A percentile compares a stretch with the other conserved stretches of the same genome.
Evolutionary conservation across 2,888 invertebrate species (phyloP).

Genomic region (Labia minor): DNA sequence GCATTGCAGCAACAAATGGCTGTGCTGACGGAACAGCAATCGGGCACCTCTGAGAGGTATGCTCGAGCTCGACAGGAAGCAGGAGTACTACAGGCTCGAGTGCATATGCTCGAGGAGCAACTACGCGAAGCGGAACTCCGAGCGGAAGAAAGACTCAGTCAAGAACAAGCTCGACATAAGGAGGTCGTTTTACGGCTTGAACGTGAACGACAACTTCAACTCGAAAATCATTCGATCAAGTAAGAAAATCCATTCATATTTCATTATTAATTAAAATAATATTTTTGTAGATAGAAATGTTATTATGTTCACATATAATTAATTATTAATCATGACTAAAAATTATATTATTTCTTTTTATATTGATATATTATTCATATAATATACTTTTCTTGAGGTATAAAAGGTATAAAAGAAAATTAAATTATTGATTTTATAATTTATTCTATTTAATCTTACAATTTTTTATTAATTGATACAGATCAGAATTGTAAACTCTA

Average conservation of each 20-base stretch:
- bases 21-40: constrained; percentile 76
- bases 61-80: constrained; percentile 85
- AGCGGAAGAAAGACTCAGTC: constrained; percentile 60
- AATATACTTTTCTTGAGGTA: too few species aligned
- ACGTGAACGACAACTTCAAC: constrained; percentile 66
- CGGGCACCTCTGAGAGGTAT: constrained; percentile 77
- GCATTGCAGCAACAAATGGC: constrained; percentile 86
- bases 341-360: too few species aligned
- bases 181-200: constrained; percentile 74
- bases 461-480: too few species aligned
- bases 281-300: too few species aligned
- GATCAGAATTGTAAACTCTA: too few species aligned
- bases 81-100: constrained; percentile 77
- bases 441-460: too few species aligned
- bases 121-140: constrained; percentile 68
- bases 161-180: constrained; percentile 75
- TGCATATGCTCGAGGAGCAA: constrained; percentile 86
- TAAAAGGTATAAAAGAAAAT: too few species aligned
- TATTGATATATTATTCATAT: too few species aligned
- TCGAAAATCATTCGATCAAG: constrained; percentile 62
- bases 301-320: too few species aligned
- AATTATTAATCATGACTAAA: too few species aligned
- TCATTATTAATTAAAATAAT: neutral
- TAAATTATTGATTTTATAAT: too few species aligned
- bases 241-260: constrained; percentile 26